These are phyloP conservation scores for Trichopria drosophilae DNA, from an alignment of 2,888 invertebrate genomes.

Conservation along the genomic window DNA sequence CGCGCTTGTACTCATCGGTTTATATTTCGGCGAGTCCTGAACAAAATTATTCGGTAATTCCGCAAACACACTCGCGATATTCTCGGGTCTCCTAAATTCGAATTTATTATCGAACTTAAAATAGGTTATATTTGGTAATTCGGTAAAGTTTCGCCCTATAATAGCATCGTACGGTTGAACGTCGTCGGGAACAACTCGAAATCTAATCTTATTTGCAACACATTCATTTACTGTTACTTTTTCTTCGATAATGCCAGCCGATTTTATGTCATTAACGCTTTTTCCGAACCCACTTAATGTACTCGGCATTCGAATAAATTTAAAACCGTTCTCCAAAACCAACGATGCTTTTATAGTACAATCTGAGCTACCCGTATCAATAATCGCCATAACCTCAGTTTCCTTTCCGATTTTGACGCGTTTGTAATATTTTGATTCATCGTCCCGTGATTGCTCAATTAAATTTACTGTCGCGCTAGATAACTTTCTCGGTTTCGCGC, in stretches of 20 bases:
- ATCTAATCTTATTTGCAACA: conserved; percentile 21
- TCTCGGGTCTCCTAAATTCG: background rate
- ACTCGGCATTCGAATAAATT: conserved; percentile 12
- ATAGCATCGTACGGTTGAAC: conserved; percentile 35
- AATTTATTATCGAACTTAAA: conserved; percentile 28
- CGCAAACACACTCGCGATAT: conserved; percentile 1
- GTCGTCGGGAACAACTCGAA: conserved; percentile 37
- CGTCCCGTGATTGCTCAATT: too few species aligned
- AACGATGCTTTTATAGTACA: conserved; percentile 33
- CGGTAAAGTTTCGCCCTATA: conserved; percentile 36
- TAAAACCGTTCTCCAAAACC: conserved; percentile 18
- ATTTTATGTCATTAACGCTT: conserved; percentile 14
- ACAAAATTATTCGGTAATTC: background rate
- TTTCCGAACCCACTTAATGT: conserved; percentile 28
- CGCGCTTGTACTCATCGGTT: conserved; percentile 1
- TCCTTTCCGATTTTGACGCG: conserved; percentile 9
- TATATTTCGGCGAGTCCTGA: too few species aligned
- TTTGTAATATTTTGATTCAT: conserved; percentile 25
- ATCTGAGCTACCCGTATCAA: too few species aligned
- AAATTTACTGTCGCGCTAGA: background rate
- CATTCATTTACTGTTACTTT: conserved; percentile 29
- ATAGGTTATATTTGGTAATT: conserved; percentile 31
- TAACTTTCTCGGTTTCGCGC: background rate
- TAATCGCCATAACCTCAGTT: conserved; percentile 35
- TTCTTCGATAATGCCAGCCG: conserved; percentile 21